Percentiles rank a stretch among this genome's conserved stretches.
phyloP scores from a whole-genome alignment of 2,888 invertebrate species.

The Harpalus rubripes region DNA sequence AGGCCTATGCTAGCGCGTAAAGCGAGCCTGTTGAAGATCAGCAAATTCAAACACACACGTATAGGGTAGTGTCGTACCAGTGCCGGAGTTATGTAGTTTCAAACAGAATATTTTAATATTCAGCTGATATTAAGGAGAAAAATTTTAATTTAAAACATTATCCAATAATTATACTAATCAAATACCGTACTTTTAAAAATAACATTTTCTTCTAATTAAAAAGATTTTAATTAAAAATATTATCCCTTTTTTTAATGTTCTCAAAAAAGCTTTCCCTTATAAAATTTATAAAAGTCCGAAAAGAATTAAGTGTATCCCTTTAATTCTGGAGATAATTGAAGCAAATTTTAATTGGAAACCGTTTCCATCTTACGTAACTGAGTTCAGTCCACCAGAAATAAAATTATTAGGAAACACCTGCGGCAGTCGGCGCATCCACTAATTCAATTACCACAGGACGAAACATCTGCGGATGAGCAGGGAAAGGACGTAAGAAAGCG shows the following conservation, averaged over 20 bases:
- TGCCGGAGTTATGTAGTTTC: too few relatives aligned
- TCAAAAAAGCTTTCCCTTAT: background rate
- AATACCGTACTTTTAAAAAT: too few relatives aligned
- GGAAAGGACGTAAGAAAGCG: background rate
- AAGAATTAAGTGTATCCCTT: conserved; percentile 18
- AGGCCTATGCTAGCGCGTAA: too few relatives aligned
- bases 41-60: too few relatives aligned
- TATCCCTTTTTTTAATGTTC: background rate
- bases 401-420: conserved; percentile 49
- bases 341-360: conserved; percentile 38
- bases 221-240: background rate
- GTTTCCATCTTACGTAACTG: conserved; percentile 13
- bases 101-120: too few relatives aligned
- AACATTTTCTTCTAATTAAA: background rate
- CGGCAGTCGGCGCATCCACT: conserved; percentile 1
- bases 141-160: too few relatives aligned
- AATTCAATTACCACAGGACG: conserved; percentile 17
- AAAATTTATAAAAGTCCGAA: conserved; percentile 19
- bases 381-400: conserved; percentile 45
- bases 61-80: too few relatives aligned
- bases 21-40: too few relatives aligned
- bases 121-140: too few relatives aligned
- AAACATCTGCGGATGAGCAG: background rate
- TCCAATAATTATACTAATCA: too few relatives aligned
- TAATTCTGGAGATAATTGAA: conserved; percentile 30